These are phyloP conservation scores for Geodia barretti DNA, from an alignment of 37 sponge, comb jelly and placozoan genomes.

Conservation along the genomic window DNA sequence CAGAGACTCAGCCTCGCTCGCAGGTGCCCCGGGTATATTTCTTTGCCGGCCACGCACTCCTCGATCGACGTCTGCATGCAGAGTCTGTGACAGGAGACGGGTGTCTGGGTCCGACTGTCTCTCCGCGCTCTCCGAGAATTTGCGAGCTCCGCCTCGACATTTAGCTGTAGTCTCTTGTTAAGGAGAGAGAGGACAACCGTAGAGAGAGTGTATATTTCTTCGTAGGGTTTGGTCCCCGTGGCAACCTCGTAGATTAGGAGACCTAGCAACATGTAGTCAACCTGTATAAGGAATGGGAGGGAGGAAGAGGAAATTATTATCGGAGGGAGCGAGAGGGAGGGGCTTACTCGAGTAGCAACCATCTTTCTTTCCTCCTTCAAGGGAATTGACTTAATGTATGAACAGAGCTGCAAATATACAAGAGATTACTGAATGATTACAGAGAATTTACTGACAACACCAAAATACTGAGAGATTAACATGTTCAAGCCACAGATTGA, in stretches of 20 bases:
- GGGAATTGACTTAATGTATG: too few species aligned
- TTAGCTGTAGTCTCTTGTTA: constrained; percentile 51
- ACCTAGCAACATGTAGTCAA: constrained; percentile 61
- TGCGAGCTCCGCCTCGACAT: constrained; percentile 63
- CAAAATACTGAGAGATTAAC: too few species aligned
- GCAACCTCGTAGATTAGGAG: constrained; percentile 77
- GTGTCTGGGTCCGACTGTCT: not conserved
- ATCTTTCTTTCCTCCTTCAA: too few species aligned
- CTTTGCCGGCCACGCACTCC: constrained; percentile 30
- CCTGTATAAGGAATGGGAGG: constrained; percentile 24
- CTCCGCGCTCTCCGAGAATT: not conserved
- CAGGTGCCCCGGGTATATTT: constrained; percentile 10
- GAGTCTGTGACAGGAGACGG: constrained; percentile 52
- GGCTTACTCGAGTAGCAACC: too few species aligned
- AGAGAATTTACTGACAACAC: too few species aligned
- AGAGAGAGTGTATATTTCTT: constrained; percentile 49
- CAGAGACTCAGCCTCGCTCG: constrained; percentile 68
- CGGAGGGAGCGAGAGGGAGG: too few species aligned
- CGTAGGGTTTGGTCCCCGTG: constrained; percentile 67
- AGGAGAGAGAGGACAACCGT: constrained; percentile 49
- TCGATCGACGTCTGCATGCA: constrained; percentile 73
- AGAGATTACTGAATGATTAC: too few species aligned
- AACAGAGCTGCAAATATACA: too few species aligned
- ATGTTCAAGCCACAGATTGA: too few species aligned
- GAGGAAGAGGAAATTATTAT: too few species aligned